A percentile compares a stretch with the other conserved stretches of the same genome.
These are phyloP conservation scores for Phylloscopus trochilus DNA, from an alignment of 2,113 vertebrate genomes.

Conservation along the genomic window DNA sequence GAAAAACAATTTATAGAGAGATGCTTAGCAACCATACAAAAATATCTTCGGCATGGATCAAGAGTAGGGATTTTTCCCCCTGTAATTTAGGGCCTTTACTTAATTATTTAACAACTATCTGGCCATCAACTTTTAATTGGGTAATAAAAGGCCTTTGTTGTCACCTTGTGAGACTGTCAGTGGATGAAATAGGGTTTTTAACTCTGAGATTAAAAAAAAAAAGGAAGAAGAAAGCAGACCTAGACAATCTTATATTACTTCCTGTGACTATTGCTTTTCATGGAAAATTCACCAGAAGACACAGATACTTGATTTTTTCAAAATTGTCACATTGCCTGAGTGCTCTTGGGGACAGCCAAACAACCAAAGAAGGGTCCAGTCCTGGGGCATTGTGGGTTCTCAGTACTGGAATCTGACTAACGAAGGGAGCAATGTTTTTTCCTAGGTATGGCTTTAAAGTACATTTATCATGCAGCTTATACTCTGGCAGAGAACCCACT, in stretches of 20 bases:
- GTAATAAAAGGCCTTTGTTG: conserved; percentile 54
- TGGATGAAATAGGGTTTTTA: not conserved
- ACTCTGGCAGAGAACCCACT: conserved; percentile 69
- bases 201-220: not conserved
- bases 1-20: not conserved
- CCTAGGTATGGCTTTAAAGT: conserved; percentile 57
- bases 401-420: conserved; percentile 1
- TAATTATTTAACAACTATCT: conserved; percentile 26
- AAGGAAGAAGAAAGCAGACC: not conserved
- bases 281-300: not conserved
- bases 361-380: not conserved
- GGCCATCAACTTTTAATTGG: conserved; percentile 22
- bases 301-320: not conserved
- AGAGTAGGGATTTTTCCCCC: not conserved
- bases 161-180: conserved; percentile 11
- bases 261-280: not conserved
- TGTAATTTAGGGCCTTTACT: not conserved
- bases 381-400: not conserved
- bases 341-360: not conserved
- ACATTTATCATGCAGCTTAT: conserved; percentile 58
- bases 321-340: not conserved
- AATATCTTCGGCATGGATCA: not conserved
- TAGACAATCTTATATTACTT: not conserved
- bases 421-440: conserved; percentile 23
- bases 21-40: not conserved